Evolutionary conservation across 2,888 invertebrate species (phyloP).

Genomic region (Amaurobius ferox): DNA sequence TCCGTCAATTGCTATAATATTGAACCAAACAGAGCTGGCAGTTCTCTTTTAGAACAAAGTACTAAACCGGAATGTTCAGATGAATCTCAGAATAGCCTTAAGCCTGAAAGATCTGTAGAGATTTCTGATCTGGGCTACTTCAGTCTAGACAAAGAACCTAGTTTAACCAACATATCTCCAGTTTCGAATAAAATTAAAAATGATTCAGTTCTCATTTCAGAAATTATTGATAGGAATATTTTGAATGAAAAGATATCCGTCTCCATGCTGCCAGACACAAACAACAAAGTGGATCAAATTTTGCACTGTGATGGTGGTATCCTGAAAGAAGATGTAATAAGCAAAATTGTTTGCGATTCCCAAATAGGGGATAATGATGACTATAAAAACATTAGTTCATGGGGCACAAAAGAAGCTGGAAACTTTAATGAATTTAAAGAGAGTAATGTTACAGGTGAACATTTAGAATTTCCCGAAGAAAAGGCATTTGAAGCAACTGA

Average conservation of each 20-base stretch:
- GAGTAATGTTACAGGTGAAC: neutral
- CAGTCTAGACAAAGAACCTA: conserved; percentile 28
- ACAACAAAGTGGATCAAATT: no score
- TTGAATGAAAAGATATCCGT: neutral
- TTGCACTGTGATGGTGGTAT: no score
- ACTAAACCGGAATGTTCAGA: neutral
- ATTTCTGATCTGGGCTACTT: conserved; percentile 52
- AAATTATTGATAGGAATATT: neutral
- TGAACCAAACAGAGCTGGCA: neutral
- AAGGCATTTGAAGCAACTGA: no score
- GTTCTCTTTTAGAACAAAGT: no score
- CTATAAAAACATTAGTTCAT: no score
- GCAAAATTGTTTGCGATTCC: no score
- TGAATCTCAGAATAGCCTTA: neutral
- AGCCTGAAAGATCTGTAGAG: neutral
- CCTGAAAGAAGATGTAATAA: no score
- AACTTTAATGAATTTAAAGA: neutral
- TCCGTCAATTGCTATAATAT: neutral
- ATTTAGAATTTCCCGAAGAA: neutral
- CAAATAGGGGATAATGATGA: no score
- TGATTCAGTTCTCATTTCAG: neutral
- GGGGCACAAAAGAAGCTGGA: no score
- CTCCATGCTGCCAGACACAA: neutral
- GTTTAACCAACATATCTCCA: neutral
- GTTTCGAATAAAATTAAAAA: neutral